phyloP scores from a whole-genome alignment of 2,113 vertebrate species.

The Heterotis niloticus region DNA sequence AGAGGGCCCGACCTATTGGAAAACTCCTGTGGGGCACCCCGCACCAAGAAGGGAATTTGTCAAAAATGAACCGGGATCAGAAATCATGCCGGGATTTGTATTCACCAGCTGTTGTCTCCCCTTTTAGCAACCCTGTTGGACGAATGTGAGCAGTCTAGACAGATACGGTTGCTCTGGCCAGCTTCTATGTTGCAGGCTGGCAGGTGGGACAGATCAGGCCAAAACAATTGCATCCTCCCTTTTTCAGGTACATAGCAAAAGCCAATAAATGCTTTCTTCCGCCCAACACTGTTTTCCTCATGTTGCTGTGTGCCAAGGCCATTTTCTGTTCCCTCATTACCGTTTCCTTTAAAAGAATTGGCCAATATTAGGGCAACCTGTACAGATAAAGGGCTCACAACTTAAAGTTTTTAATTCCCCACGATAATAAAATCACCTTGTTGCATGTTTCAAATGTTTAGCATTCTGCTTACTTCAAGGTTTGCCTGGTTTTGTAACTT shows the following conservation, averaged over 20 bases:
- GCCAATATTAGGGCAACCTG: background rate
- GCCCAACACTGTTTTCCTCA: background rate
- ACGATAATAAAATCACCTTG: background rate
- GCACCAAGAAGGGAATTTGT: slow-evolving; percentile 38
- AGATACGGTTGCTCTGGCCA: background rate
- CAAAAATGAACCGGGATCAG: slow-evolving; percentile 34
- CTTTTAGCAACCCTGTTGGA: slow-evolving; percentile 8
- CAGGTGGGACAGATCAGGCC: background rate
- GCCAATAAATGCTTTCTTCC: slow-evolving; percentile 5
- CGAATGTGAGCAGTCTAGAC: slow-evolving; percentile 1
- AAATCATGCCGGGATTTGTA: slow-evolving; percentile 32
- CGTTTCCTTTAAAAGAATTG: background rate
- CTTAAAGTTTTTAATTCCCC: background rate
- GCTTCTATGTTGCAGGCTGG: slow-evolving; percentile 1
- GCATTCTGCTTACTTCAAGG: background rate
- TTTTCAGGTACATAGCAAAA: slow-evolving; percentile 15
- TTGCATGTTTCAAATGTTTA: background rate
- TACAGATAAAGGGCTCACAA: background rate
- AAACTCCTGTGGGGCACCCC: slow-evolving; percentile 40
- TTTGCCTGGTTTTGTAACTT: background rate
- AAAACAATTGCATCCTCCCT: slow-evolving; percentile 6
- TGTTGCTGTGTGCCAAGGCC: background rate
- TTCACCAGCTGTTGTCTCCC: slow-evolving; percentile 2
- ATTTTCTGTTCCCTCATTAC: background rate
- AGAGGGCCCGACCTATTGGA: slow-evolving; percentile 49